Evolutionary conservation across 2,113 vertebrate genomes (phyloP).

Genomic region (Australoheros scitulus): DNA sequence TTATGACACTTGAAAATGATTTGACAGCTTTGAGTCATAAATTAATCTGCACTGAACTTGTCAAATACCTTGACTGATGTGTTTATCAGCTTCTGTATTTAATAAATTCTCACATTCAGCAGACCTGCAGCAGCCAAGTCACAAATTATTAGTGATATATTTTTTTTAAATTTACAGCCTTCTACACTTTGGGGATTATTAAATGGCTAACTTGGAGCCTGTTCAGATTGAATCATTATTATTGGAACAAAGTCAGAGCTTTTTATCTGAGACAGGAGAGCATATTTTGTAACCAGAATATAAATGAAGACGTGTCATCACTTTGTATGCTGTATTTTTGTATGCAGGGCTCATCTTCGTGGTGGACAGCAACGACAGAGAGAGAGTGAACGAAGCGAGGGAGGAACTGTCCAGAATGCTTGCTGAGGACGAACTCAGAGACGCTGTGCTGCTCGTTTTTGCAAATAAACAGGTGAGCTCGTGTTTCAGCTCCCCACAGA

Average conservation of each 20-base stretch:
- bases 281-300: neutral
- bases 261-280: neutral
- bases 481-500: neutral
- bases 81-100: neutral
- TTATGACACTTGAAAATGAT: neutral
- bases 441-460: conserved; percentile 86
- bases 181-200: neutral
- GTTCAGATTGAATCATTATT: neutral
- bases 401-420: conserved; percentile 86
- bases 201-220: neutral
- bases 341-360: conserved; percentile 85
- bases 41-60: neutral
- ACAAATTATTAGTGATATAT: neutral
- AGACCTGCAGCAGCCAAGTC: neutral
- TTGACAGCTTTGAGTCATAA: neutral
- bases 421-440: conserved; percentile 85
- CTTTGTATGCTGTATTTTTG: neutral
- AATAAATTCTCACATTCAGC: neutral
- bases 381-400: conserved; percentile 85
- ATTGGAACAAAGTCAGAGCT: neutral
- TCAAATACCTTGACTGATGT: neutral
- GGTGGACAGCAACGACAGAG: conserved; percentile 89
- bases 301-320: neutral
- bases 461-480: conserved; percentile 87
- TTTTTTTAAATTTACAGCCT: neutral